These are phyloP conservation scores for Neocrepidodera transversa DNA, from an alignment of 2,888 invertebrate genomes.

Conservation along the genomic window DNA sequence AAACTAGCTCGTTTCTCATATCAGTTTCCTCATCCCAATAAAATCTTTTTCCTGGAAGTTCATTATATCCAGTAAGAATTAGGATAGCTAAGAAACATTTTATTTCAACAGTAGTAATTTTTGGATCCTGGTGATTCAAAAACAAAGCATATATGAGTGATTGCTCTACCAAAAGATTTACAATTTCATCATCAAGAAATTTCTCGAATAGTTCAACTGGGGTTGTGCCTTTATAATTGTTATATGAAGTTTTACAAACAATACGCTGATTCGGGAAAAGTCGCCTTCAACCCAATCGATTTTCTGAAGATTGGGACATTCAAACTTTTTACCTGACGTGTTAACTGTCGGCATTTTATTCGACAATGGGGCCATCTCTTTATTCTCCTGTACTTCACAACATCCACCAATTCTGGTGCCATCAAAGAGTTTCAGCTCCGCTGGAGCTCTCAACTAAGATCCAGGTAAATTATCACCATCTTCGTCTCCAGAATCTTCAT, in stretches of 20 bases:
- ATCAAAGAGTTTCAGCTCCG: background rate
- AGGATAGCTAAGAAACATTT: background rate
- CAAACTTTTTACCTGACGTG: background rate
- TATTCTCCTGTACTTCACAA: background rate
- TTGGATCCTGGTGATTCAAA: constrained; percentile 17
- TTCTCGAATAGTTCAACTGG: constrained; percentile 6
- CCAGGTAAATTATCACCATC: constrained; percentile 2
- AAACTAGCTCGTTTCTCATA: background rate
- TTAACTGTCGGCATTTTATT: background rate
- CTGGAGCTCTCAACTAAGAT: constrained; percentile 2
- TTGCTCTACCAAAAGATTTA: constrained; percentile 15
- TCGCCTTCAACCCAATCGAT: background rate
- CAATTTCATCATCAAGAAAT: constrained; percentile 18
- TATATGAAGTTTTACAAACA: background rate
- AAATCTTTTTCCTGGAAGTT: background rate
- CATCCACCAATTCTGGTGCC: background rate
- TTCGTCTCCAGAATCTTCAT: constrained; percentile 17
- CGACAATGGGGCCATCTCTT: background rate
- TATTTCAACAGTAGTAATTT: constrained; percentile 12
- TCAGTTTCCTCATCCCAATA: background rate
- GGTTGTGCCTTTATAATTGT: constrained; percentile 2
- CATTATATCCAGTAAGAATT: background rate
- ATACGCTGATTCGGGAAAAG: background rate
- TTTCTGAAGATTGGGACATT: background rate
- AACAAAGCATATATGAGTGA: constrained; percentile 21